A percentile compares a stretch with the other conserved stretches of the same genome.
Evolutionary conservation across 2,888 invertebrate species (phyloP).

Genomic region (Notodonta ziczac): DNA sequence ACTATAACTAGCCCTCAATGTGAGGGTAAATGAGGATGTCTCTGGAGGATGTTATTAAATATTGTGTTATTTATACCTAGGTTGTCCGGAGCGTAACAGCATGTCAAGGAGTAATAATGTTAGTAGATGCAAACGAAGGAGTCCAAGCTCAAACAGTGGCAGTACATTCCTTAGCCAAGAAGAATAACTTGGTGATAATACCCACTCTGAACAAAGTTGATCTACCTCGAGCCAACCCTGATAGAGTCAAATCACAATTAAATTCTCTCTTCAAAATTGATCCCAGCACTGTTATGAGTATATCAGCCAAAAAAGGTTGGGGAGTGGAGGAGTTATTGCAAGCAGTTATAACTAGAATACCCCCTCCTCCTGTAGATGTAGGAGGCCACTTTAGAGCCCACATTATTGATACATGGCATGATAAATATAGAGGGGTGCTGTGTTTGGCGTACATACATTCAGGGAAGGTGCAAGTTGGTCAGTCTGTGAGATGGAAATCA

Average conservation of each 20-base stretch:
- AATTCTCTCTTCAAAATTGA: constrained; percentile 92
- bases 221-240: constrained; percentile 94
- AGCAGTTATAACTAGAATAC: constrained; percentile 91
- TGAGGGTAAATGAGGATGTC: neutral
- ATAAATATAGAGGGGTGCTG: constrained; percentile 93
- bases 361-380: constrained; percentile 87
- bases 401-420: constrained; percentile 97
- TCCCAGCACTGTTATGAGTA: constrained; percentile 88
- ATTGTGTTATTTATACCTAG: constrained; percentile 54
- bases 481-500: constrained; percentile 89
- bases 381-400: constrained; percentile 89
- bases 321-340: constrained; percentile 92
- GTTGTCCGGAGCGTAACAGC: constrained; percentile 94
- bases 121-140: constrained; percentile 98
- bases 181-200: constrained; percentile 91
- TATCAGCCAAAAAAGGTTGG: constrained; percentile 96
- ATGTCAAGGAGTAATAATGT: constrained; percentile 96
- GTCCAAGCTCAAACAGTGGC: constrained; percentile 99
- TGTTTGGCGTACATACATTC: constrained; percentile 91
- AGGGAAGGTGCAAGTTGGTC: constrained; percentile 89
- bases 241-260: constrained; percentile 91
- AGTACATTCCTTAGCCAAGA: constrained; percentile 96
- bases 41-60: no score
- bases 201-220: constrained; percentile 99
- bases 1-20: neutral